Evolutionary conservation across 2,888 invertebrate genomes (phyloP), one percentile per base, ranked within the genome.

Genomic region (Sisyra terminalis): DNA sequence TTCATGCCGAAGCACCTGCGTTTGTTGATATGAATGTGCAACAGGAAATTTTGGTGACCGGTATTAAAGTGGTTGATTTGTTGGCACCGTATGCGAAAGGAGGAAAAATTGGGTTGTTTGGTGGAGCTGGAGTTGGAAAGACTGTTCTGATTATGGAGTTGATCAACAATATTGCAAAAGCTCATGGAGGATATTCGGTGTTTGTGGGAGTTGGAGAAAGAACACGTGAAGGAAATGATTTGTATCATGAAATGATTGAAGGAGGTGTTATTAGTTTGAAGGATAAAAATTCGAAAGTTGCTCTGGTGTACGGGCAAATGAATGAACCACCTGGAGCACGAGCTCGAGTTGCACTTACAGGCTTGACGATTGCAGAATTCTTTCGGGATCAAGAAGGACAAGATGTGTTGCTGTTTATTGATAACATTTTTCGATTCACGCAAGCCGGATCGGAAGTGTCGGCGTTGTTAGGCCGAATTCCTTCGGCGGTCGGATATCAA

Each of bases 61-160:
- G 85, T 46, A 86, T 85, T 55, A 64, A 64, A 54, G 62, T 85
- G 48, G 84, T 86, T 49, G 85, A 86, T 64, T 67, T 86, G 48
- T 64, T 86, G 46, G 85, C 84, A 52, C 86, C 86, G 4, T 86
- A 85, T 58, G 80, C 78, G 48, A 86, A 82, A 72, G 90, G 92
- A 57, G 90, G 92, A 61, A 92, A 92, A 63, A 90, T 92, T 59
- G 90, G 86, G 52, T 67, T 89, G 16, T 92, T 90, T 57, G 90
- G 90, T 47, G 92, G 92, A 58, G 92, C 92, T 40, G 92, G 92
- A 53, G 92, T 93, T 47, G 92, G 92, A 29, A 92, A 93, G 66
- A 93, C 92, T 52, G 92, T 92, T 59, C 69, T 92, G 50, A 93
- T 92, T 61, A 93, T 93, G 92, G 92, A 92, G 61, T 73, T 92